These are phyloP conservation scores for Calliphora vicina DNA, from an alignment of 1,140 invertebrate species.

Conservation along the genomic window DNA sequence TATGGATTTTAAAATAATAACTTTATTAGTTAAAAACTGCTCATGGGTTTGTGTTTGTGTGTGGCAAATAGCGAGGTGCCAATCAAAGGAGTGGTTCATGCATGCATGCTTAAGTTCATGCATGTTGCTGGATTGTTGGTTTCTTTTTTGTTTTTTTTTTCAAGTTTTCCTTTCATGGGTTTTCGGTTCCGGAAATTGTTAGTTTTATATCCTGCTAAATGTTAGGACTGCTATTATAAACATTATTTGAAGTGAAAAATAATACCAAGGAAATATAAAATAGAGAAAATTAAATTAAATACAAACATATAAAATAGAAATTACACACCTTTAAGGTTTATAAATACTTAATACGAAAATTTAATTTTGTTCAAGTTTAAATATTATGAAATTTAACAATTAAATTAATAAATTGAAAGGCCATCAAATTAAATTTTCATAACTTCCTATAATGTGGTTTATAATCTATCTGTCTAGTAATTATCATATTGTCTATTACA, in stretches of 20 bases:
- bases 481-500: background rate
- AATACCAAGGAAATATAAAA: too few species aligned
- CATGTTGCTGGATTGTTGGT: background rate
- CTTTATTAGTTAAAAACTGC: background rate
- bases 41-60: background rate
- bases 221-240: background rate
- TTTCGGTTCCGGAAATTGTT: background rate
- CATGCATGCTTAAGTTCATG: background rate
- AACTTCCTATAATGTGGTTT: background rate
- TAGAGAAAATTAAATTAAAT: too few species aligned
- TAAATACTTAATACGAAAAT: too few species aligned
- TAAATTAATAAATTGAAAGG: background rate
- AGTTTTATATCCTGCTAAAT: background rate
- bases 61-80: background rate
- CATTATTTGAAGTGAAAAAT: too few species aligned
- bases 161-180: background rate
- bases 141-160: background rate
- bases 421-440: background rate
- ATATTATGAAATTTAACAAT: background rate
- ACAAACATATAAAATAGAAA: too few species aligned
- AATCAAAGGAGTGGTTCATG: conserved; percentile 4
- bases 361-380: too few species aligned
- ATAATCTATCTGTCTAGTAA: background rate
- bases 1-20: conserved; percentile 11
- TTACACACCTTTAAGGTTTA: too few species aligned